Evolutionary conservation across 1,140 invertebrate species (phyloP).

Genomic region (Eumaeus atala): DNA sequence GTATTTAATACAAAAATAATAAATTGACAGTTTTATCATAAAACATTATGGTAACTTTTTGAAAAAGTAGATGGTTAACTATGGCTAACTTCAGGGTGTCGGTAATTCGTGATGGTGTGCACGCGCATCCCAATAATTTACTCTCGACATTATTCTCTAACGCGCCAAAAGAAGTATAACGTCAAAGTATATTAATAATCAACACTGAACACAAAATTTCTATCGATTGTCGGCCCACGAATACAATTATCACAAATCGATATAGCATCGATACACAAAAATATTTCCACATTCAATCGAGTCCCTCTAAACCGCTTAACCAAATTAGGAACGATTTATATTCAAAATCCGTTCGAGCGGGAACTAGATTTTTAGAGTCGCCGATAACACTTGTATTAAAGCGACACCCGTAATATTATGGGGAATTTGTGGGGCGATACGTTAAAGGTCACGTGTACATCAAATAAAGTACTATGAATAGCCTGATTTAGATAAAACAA

Average conservation of each 20-base stretch:
- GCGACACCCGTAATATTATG: constrained; percentile 27
- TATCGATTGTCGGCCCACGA: too few species aligned
- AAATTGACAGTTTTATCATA: too few species aligned
- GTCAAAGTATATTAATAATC: too few species aligned
- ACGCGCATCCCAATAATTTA: too few species aligned
- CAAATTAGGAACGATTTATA: constrained; percentile 16
- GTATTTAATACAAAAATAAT: too few species aligned
- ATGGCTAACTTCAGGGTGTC: too few species aligned
- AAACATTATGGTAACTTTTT: too few species aligned
- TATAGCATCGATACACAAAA: constrained; percentile 12
- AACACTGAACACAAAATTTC: too few species aligned
- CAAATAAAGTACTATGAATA: constrained; percentile 34
- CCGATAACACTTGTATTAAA: constrained; percentile 20
- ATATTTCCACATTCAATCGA: constrained; percentile 13
- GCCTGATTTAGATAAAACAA: constrained; percentile 33
- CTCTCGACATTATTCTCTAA: too few species aligned
- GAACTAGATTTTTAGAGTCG: constrained; percentile 24
- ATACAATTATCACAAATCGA: constrained; percentile 4
- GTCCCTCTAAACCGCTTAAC: constrained; percentile 21
- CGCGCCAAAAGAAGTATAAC: too few species aligned
- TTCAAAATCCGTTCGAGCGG: constrained; percentile 14
- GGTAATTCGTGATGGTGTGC: too few species aligned
- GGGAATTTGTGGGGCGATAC: constrained; percentile 24
- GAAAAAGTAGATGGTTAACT: too few species aligned
- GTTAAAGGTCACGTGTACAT: constrained; percentile 25